Evolutionary conservation across 2,888 invertebrate genomes (phyloP).

Genomic region (Hirtodrosophila trivittata): DNA sequence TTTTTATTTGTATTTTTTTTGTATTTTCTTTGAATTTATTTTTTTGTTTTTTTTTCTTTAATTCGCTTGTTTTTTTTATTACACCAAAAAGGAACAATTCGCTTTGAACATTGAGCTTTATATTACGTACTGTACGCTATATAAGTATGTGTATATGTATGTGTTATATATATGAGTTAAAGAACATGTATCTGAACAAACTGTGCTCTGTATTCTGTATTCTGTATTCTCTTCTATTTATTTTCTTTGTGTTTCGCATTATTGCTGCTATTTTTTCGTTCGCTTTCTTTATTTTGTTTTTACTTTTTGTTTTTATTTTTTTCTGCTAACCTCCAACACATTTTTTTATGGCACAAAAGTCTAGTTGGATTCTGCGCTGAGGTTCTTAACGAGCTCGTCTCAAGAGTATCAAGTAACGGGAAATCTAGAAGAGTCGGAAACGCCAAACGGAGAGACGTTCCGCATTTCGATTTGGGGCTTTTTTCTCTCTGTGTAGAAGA

Average conservation of each 20-base stretch:
- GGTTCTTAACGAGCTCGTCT: slow-evolving; percentile 39
- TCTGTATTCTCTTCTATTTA: slow-evolving; percentile 11
- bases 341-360: slow-evolving; percentile 73
- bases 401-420: slow-evolving; percentile 7
- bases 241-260: slow-evolving; percentile 18
- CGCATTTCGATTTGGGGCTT: slow-evolving; percentile 24
- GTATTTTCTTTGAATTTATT: slow-evolving; percentile 9
- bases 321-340: slow-evolving; percentile 55
- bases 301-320: slow-evolving; percentile 17
- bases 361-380: slow-evolving; percentile 66
- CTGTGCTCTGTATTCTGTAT: slow-evolving; percentile 41
- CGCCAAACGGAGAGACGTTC: slow-evolving; percentile 43
- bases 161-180: slow-evolving; percentile 27
- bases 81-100: slow-evolving; percentile 73
- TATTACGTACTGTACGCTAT: slow-evolving; percentile 41
- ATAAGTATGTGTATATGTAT: slow-evolving; percentile 30
- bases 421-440: slow-evolving; percentile 43
- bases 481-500: slow-evolving; percentile 9
- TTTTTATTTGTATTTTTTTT: slow-evolving; percentile 2
- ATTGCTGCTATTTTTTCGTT: slow-evolving; percentile 24
- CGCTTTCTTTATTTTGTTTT: slow-evolving; percentile 3
- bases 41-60: slow-evolving; percentile 31
- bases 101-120: slow-evolving; percentile 78
- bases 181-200: slow-evolving; percentile 54
- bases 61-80: slow-evolving; percentile 8